Evolutionary conservation across 1,140 invertebrate genomes (phyloP), one percentile per base, ranked within the genome.

Genomic region (Ostrea denselamellosa): DNA sequence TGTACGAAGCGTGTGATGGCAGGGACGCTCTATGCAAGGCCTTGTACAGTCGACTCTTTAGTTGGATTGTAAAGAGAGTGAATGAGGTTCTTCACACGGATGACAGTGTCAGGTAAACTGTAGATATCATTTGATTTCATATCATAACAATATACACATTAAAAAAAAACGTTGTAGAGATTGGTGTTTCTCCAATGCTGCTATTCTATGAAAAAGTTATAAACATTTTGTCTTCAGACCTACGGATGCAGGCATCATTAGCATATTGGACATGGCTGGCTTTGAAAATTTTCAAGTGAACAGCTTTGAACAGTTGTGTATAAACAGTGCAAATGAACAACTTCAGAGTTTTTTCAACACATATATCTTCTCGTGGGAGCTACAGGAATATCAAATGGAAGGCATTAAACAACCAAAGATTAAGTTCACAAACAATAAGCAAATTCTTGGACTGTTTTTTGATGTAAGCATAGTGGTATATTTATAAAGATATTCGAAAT

Each of bases 381-480:
- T 92, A 51, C 86, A 89, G 58, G 90, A 91, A 44, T 93, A 92
- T 83, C 88, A 92, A 34, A 77, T 53, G 5, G 91, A 93, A 71
- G 90, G 92, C 8, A 90, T 94, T 4, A 87, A 87, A 77, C 96
- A 96, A 97, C 17, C 96, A 96, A 93, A 95, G 53, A 96, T 98
- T 17, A 96, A 97, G 90, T 98, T 97, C 93, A 96, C 96, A n/a
- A 97, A 98, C 91, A 98, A 98, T 92, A 95, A 96, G 83, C 97
- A 97, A 0, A 96, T 98, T 51, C 92, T 98, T n/a, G 97, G 97
- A 91, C 96, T 98, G 96, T 95, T 98, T 25, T 90, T 94, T n/a
- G 44, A 83, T 53, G 82, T 83, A 19, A 83, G 82, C 53, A 4
- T 28, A 12, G 34, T 44, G 34, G 34, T 44, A 44, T 44, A 44